Conservation (phyloP, 2,797 vertebrate genomes). For the Lithobates pipiens region DNA sequence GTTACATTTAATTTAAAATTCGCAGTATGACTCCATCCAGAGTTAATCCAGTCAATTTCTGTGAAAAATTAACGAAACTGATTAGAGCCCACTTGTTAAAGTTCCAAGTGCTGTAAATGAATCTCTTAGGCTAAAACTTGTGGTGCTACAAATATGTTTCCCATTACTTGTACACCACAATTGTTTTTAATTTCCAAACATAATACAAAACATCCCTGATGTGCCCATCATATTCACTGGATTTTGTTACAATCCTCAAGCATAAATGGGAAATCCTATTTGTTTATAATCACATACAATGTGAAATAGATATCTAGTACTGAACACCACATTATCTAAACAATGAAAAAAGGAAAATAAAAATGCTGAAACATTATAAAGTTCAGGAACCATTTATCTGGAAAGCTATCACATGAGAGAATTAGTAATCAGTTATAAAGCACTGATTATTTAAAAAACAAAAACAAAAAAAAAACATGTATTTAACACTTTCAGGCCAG, state of each 20-base stretch:
- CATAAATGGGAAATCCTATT: slow-evolving; percentile 7
- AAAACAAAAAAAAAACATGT: no score
- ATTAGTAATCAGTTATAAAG: no score
- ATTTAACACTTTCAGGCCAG: no score
- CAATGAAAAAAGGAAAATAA: background rate
- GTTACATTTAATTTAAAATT: no score
- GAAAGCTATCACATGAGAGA: no score
- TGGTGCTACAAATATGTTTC: slow-evolving; percentile 72
- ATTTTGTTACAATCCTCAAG: slow-evolving; percentile 31
- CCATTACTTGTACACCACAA: slow-evolving; percentile 67
- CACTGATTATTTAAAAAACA: no score
- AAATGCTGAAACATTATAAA: no score
- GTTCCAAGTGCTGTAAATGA: slow-evolving; percentile 62
- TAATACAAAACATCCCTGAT: slow-evolving; percentile 72
- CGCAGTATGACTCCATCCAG: no score
- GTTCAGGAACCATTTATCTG: no score
- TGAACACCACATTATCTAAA: background rate
- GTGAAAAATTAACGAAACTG: slow-evolving; percentile 62
- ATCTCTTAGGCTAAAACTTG: slow-evolving; percentile 66
- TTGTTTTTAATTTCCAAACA: slow-evolving; percentile 67
- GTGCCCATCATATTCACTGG: slow-evolving; percentile 53
- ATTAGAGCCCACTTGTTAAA: slow-evolving; percentile 55
- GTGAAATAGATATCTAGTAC: slow-evolving; percentile 3
- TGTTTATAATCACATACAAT: slow-evolving; percentile 27
- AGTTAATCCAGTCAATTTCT: no score